phyloP scores from a whole-genome alignment of 2,797 vertebrate genomes.

The Lepidocolaptes lacrymiger region DNA sequence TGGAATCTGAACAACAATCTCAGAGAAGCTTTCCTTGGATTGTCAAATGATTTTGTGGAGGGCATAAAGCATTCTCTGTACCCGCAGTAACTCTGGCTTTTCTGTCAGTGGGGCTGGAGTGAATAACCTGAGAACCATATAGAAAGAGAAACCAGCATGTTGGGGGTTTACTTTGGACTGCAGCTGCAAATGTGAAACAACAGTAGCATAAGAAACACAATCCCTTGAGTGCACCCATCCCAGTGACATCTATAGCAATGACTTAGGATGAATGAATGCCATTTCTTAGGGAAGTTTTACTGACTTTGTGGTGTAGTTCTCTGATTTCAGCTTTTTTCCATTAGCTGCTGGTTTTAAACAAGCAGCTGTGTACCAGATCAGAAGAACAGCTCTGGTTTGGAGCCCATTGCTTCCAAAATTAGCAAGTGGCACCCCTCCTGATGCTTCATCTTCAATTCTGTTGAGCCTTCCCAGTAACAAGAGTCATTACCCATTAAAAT shows the following conservation, averaged over 20 bases:
- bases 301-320: background rate
- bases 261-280: background rate
- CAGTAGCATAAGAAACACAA: background rate
- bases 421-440: background rate
- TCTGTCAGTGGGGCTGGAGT: background rate
- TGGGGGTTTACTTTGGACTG: background rate
- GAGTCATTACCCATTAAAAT: background rate
- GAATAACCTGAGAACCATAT: background rate
- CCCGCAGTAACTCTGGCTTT: background rate
- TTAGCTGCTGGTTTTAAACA: background rate
- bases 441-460: background rate
- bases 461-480: background rate
- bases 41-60: conserved; percentile 5
- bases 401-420: background rate
- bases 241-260: background rate
- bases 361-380: background rate
- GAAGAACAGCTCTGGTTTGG: background rate
- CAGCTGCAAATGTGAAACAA: fast-evolving
- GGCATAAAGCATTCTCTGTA: background rate
- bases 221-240: fast-evolving
- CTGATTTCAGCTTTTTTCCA: background rate
- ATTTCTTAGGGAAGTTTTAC: background rate
- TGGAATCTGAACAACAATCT: background rate
- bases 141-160: background rate
- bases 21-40: background rate